Evolutionary conservation across 2,797 vertebrate species (phyloP), one percentile per base, ranked within the genome.

Genomic region (Pseudochirops corinnae): DNA sequence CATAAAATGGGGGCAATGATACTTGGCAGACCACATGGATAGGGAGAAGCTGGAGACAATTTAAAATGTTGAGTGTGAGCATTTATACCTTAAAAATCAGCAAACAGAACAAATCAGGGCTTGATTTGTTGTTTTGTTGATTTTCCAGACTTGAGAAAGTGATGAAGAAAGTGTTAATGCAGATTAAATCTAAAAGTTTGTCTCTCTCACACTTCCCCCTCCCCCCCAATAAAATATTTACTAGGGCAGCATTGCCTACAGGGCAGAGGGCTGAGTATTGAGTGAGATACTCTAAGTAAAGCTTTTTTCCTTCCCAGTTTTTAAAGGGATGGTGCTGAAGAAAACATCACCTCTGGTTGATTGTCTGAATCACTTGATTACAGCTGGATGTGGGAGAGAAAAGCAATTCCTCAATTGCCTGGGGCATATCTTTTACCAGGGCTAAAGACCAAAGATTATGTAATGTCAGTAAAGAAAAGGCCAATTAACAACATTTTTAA

Each of bases 401-500:
- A n/a, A n/a, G n/a, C n/a, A n/a, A n/a, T n/a, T n/a, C n/a, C 33
- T 39, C 62, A 74, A 0, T 18, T 93, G 90, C 95, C 67, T 62
- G 87, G 94, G 95, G 90, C 94, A 93, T 60, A 50, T 93, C 39
- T 94, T 46, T 39, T 87, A 93, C 90, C 92, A 97, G 94, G 95
- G 87, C 95, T 93, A 52, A 96, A 94, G 95, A 97, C 93, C 95
- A 96, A 94, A 93, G 96, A 67, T 55, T 60, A 93, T 95, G 94
- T 95, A 93, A 97, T 67, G 87, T 97, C 97, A 96, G 92, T 50
- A 95, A 91, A 96, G 91, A 96, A 95, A 92, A 95, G 74, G 39
- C 74, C 10, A 92, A 94, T 97, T 94, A 98, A 90, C 90, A 97
- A 95, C 92, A 94, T 95, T 94, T 26, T 95, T 97, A 95, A 97